Percentiles rank a stretch among this genome's conserved stretches.
Conservation (phyloP, 2,888 invertebrate genomes). For the Drosophila quinaria region DNA sequence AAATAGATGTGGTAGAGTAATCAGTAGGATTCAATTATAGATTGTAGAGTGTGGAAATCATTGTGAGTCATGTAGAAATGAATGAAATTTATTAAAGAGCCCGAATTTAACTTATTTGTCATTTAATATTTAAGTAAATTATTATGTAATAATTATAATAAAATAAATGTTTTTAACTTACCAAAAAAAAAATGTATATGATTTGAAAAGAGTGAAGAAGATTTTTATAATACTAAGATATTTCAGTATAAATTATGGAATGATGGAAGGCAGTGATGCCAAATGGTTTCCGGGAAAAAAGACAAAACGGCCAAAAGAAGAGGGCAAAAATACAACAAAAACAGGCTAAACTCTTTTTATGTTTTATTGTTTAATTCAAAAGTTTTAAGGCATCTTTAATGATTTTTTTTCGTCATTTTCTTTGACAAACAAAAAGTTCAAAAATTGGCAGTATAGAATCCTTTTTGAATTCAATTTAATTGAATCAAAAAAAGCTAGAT, state of each 20-base stretch:
- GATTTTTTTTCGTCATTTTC: too few relatives aligned
- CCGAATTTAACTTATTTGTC: slow-evolving; percentile 60
- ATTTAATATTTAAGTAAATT: slow-evolving; percentile 12
- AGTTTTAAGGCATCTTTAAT: too few relatives aligned
- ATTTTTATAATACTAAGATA: not conserved
- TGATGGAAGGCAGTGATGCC: too few relatives aligned
- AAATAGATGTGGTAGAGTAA: slow-evolving; percentile 84
- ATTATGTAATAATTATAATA: slow-evolving; percentile 12
- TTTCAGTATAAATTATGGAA: not conserved
- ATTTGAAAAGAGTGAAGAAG: not conserved
- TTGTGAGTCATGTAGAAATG: slow-evolving; percentile 20
- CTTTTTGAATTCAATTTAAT: too few relatives aligned
- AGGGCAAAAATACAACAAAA: too few relatives aligned
- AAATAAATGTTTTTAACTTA: slow-evolving; percentile 2
- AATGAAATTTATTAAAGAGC: slow-evolving; percentile 13
- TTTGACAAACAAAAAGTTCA: too few relatives aligned
- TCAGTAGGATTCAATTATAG: not conserved
- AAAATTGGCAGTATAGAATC: too few relatives aligned
- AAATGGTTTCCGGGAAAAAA: too few relatives aligned
- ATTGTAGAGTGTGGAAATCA: not conserved
- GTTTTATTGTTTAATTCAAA: too few relatives aligned
- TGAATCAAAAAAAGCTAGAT: too few relatives aligned
- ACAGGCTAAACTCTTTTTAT: too few relatives aligned
- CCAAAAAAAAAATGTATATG: not conserved
- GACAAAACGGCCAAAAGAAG: too few relatives aligned